phyloP scores from a whole-genome alignment of 2,797 vertebrate genomes.

The Rhinatrema bivittatum region DNA sequence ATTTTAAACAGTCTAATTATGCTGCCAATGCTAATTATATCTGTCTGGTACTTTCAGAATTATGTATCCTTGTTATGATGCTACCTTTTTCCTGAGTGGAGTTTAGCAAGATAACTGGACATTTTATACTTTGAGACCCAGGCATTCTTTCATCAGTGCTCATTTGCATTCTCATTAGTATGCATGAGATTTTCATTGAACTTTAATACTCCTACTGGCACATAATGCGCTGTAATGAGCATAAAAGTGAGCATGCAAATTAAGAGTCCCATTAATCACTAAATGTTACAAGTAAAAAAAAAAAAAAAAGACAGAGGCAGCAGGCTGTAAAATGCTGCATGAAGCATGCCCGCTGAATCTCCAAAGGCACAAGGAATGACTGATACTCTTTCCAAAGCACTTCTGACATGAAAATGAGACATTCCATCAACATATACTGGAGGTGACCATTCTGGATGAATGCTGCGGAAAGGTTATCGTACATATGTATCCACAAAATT shows the following conservation, averaged over 20 bases:
- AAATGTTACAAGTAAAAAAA: constrained; percentile 54
- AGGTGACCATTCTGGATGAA: constrained; percentile 29
- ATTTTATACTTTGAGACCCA: constrained; percentile 56
- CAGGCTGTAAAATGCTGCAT: constrained; percentile 25
- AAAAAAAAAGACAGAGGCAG: constrained; percentile 20
- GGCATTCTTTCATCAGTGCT: constrained; percentile 60
- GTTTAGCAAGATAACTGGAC: constrained; percentile 41
- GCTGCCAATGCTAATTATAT: constrained; percentile 26
- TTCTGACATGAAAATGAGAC: constrained; percentile 29
- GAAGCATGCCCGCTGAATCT: constrained; percentile 26
- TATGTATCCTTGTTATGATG: constrained; percentile 17
- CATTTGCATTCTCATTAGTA: constrained; percentile 82
- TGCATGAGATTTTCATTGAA: constrained; percentile 81
- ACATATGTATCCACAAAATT: constrained; percentile 14
- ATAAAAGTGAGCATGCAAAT: constrained; percentile 77
- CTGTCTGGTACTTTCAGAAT: constrained; percentile 8
- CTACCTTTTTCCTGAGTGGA: constrained; percentile 19
- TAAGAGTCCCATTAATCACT: constrained; percentile 79
- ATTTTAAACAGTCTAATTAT: constrained; percentile 32
- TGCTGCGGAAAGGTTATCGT: constrained; percentile 23
- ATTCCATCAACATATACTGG: constrained; percentile 21
- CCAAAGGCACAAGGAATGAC: constrained; percentile 23
- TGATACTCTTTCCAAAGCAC: constrained; percentile 22
- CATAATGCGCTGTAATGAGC: constrained; percentile 73
- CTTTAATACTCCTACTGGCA: constrained; percentile 78